Base-by-base conservation (phyloP, 92 coral and sea anemone genomes). In the Palythoa caribaeorum region DNA sequence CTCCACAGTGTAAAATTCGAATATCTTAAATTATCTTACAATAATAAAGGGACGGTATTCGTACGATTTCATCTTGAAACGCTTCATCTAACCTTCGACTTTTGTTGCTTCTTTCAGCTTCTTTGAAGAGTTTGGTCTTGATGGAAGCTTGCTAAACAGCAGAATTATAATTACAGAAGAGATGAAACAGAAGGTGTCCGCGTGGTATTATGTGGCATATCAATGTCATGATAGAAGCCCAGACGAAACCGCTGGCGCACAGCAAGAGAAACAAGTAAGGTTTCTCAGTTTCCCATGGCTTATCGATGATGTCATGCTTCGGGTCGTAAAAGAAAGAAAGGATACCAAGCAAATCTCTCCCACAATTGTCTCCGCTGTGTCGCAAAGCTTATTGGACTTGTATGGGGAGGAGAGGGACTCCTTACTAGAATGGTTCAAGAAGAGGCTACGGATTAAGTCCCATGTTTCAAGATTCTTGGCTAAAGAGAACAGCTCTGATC, bases 221-320 rank as follows among this genome's bases (percentile, higher is more conserved):
- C 89, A 47, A 71, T 75, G 86, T 36, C 54, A 71, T 12, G 53
- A 79, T 54, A 63, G 86, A 35, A 87, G 81, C 71, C 14, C 51
- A 20, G 70, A 87, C 72, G 36, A 12, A 57, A 37, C 86, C 66
- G 81, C 53, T 4, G 84, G 47, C 40, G 84, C 78, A 51, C 77
- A 69, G 51, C 74, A 75, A 20, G 73, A 21, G 77, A 87, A 78
- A 40, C 92, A 84, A 50, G 70, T 59, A 14, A 97, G 90, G 87
- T 97, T 91, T 79, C 89, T 97, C 75, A 97, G 99, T 88, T 95
- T 97, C 73, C 98, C 99, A 15, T 97, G 99, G 99, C 73, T 97
- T 35, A 96, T 97, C 52, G 98, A 97, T 91, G 99, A 97, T 89
- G 92, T 97, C 86, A 92, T 97, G 93, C 75, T 92, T 37, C 63